Conservation (phyloP, 2,888 invertebrate species). For the Euzophera pinguis region DNA sequence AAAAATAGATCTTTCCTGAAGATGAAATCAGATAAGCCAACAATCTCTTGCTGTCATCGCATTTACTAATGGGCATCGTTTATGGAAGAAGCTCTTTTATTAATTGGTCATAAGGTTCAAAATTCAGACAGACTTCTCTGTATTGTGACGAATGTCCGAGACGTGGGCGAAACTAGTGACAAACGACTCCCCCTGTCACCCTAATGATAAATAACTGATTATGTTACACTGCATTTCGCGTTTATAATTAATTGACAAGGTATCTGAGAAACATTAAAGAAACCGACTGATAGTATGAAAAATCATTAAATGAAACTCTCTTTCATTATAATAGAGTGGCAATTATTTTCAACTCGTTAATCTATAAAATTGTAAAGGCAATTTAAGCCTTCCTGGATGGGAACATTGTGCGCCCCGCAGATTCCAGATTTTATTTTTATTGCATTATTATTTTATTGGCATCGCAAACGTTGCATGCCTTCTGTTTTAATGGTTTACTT, state of each 20-base stretch:
- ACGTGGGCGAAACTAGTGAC: constrained; percentile 74
- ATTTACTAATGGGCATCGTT: constrained; percentile 48
- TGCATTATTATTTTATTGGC: constrained; percentile 69
- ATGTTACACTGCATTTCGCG: constrained; percentile 73
- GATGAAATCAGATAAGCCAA: constrained; percentile 69
- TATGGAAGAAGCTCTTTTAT: constrained; percentile 47
- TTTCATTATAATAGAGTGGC: constrained; percentile 45
- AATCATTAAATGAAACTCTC: constrained; percentile 45
- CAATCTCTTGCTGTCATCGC: constrained; percentile 68
- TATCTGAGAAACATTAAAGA: constrained; percentile 51
- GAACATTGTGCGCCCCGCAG: constrained; percentile 48
- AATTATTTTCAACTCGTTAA: constrained; percentile 45
- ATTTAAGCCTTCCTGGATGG: constrained; percentile 47
- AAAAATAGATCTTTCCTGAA: constrained; percentile 60
- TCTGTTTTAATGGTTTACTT: constrained; percentile 67
- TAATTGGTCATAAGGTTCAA: constrained; percentile 44
- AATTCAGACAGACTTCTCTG: constrained; percentile 31
- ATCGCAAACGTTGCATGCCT: constrained; percentile 60
- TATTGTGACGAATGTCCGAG: constrained; percentile 64
- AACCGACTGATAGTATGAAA: background rate
- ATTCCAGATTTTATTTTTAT: constrained; percentile 55
- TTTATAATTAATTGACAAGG: constrained; percentile 73
- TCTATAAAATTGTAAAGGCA: constrained; percentile 47
- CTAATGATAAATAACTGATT: constrained; percentile 78
- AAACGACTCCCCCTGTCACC: constrained; percentile 72